Conservation (phyloP, 2,113 vertebrate genomes). For the Xiphorhynchus elegans region DNA sequence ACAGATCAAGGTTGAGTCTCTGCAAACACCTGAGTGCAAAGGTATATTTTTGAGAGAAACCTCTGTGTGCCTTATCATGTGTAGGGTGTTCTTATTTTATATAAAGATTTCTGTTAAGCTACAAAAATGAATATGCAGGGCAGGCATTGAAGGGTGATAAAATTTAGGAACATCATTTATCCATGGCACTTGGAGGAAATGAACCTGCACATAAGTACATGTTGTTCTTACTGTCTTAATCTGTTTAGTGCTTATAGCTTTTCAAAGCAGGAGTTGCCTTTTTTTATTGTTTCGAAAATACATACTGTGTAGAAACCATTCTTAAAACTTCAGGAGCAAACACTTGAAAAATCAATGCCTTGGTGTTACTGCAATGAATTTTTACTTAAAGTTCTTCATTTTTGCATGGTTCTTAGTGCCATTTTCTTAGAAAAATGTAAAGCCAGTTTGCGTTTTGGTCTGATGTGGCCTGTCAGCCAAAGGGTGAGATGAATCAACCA, state of each 20-base stretch:
- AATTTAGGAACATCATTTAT: neutral
- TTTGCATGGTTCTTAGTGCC: neutral
- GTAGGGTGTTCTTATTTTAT: neutral
- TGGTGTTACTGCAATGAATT: neutral
- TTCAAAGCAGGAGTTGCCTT: neutral
- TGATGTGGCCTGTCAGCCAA: neutral
- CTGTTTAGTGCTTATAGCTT: neutral
- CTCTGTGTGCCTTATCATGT: neutral
- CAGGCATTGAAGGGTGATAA: neutral
- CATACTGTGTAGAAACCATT: neutral
- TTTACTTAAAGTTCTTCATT: neutral
- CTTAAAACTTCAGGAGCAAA: neutral
- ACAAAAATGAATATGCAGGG: neutral
- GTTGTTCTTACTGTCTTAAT: rapidly evolving
- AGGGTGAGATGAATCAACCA: neutral
- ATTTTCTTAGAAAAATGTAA: rapidly evolving
- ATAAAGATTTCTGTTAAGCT: neutral
- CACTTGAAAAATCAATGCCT: neutral
- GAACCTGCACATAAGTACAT: neutral
- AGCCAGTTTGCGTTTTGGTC: neutral
- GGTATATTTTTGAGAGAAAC: neutral
- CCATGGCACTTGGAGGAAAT: neutral
- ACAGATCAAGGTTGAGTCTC: neutral
- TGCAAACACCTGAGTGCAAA: neutral
- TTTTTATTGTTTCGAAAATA: neutral